phyloP scores from a whole-genome alignment of 2,797 vertebrate species.

The Lerista edwardsae region DNA sequence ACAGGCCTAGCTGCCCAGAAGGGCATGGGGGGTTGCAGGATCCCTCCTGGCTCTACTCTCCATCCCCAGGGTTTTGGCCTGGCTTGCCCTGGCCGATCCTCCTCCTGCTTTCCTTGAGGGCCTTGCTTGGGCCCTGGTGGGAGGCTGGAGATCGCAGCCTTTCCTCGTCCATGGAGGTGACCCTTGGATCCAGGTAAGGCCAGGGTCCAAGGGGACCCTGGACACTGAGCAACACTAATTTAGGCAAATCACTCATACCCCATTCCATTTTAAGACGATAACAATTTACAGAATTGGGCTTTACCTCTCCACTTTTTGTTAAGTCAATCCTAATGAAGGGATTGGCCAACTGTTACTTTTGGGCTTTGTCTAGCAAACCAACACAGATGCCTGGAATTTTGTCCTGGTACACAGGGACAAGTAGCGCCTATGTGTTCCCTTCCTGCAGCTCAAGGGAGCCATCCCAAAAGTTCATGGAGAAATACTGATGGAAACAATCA shows the following conservation, averaged over 20 bases:
- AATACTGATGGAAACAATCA: background rate
- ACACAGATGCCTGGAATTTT: background rate
- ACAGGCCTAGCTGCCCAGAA: no score
- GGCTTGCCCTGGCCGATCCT: no score
- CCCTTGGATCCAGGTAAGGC: no score
- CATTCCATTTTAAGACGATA: background rate
- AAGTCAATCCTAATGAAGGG: background rate
- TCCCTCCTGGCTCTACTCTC: no score
- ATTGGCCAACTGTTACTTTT: background rate
- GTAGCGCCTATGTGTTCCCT: background rate
- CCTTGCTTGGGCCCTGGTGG: no score
- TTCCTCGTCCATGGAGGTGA: no score
- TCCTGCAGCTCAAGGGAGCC: background rate
- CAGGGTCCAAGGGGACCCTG: no score
- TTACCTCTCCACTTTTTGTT: background rate
- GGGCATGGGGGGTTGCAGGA: no score
- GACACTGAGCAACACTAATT: background rate
- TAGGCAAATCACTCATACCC: background rate
- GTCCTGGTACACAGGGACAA: background rate
- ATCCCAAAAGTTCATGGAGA: background rate
- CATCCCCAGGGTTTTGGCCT: no score
- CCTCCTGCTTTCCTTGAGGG: no score
- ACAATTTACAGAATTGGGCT: background rate
- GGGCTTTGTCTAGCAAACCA: background rate
- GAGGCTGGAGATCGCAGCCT: no score